These are phyloP conservation scores for Jordanella pulchra DNA, from an alignment of 2,797 vertebrate species.

Conservation along the genomic window DNA sequence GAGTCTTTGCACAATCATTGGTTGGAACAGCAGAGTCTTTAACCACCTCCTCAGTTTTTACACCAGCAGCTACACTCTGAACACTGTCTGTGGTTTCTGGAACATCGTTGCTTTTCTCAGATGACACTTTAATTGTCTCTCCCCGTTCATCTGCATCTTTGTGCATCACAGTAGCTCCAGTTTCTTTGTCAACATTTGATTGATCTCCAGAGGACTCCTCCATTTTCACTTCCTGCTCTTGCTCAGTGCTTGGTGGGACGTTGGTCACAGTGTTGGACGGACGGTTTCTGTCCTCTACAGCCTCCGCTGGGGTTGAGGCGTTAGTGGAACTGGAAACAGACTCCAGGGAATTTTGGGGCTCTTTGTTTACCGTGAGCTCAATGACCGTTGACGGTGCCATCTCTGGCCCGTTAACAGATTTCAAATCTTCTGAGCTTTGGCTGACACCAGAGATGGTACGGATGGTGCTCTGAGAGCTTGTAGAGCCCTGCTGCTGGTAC, in stretches of 20 bases:
- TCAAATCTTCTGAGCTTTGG: constrained; percentile 67
- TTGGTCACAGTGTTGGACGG: constrained; percentile 71
- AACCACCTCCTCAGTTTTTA: constrained; percentile 19
- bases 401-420: constrained; percentile 63
- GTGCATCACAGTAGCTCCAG: constrained; percentile 11
- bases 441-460: constrained; percentile 82
- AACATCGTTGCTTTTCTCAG: constrained; percentile 4
- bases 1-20: constrained; percentile 20
- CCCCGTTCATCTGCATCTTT: constrained; percentile 17
- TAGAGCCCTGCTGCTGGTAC: constrained; percentile 82
- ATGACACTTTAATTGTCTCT: constrained; percentile 3
- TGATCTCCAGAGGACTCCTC: constrained; percentile 29
- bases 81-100: neutral
- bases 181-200: constrained; percentile 25
- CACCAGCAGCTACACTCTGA: constrained; percentile 19
- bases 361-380: constrained; percentile 74
- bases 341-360: constrained; percentile 37
- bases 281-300: constrained; percentile 28
- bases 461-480: constrained; percentile 61
- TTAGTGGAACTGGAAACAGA: constrained; percentile 37
- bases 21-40: constrained; percentile 27
- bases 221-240: constrained; percentile 26
- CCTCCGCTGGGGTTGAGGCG: constrained; percentile 41
- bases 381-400: constrained; percentile 78
- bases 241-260: constrained; percentile 65